Percentiles rank a stretch among this genome's conserved stretches.
phyloP scores from a whole-genome alignment of 1,140 invertebrate genomes.

The Cydia strobilella region DNA sequence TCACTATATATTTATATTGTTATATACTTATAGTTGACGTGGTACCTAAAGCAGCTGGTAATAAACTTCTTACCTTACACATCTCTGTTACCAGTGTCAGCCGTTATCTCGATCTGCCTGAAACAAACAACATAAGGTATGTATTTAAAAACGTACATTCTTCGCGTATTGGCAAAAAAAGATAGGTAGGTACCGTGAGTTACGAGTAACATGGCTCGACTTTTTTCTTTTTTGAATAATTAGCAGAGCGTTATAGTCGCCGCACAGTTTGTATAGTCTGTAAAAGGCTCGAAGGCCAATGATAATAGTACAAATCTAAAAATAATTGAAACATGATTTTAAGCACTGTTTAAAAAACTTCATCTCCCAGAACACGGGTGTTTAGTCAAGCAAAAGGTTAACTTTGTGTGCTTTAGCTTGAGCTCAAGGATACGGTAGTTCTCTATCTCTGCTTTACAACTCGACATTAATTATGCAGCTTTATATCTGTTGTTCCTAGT shows the following conservation, averaged over 20 bases:
- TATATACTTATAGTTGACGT: too few relatives aligned
- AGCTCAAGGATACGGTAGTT: neutral
- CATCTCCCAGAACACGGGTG: neutral
- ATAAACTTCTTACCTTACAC: conserved; percentile 24
- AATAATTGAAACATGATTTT: too few relatives aligned
- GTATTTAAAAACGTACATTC: neutral
- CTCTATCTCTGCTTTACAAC: neutral
- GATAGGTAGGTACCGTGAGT: too few relatives aligned
- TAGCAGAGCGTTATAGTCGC: too few relatives aligned
- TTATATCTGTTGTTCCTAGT: neutral
- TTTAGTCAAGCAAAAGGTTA: neutral
- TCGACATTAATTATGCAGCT: conserved; percentile 9
- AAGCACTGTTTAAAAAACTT: neutral
- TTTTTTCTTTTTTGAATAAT: too few relatives aligned
- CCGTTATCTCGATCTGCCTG: conserved; percentile 45
- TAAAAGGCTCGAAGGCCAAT: too few relatives aligned
- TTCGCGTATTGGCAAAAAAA: neutral
- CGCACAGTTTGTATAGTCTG: too few relatives aligned
- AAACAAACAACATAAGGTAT: conserved; percentile 42
- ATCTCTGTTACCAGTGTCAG: conserved; percentile 33
- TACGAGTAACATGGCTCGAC: too few relatives aligned
- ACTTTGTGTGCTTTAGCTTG: neutral
- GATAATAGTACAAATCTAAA: too few relatives aligned
- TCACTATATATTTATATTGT: too few relatives aligned
- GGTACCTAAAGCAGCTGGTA: neutral